Base-by-base conservation (phyloP, 2,888 invertebrate species). In the Noctua janthe region DNA sequence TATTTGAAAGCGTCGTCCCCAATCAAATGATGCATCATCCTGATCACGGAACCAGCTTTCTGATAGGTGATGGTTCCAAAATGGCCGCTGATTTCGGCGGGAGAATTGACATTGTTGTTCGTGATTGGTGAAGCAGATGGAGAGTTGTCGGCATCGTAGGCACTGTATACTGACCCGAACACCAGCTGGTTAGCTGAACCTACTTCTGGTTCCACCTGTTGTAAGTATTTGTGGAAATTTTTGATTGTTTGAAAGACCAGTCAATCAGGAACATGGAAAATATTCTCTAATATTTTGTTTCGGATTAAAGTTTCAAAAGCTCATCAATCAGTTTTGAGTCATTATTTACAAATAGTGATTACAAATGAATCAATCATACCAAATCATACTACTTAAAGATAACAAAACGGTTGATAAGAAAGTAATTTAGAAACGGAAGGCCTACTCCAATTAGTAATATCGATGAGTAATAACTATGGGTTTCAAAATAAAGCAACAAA, bases 21-120 rank as follows among this genome's bases (percentile, higher is more conserved):
- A 23, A 97, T 87, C n/a, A 96, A 90, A 88, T 97, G 95, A 82
- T 97, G 96, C 70, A 97, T 94, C 97, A 97, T 97, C 71, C 97
- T 93, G 49, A 97, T 97, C 1, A 97, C 94, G 0, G 96, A 93
- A 7, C 96, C 97, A 2, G 97, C 98, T 94, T 98, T 98, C 87
- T 97, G 97, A 88, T 98, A 98, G 0, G 98, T 97, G 70, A 98
- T 97, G 0, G 95, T 96, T 78, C 98, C 98, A 89, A 98, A 98
- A 94, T 98, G 97, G 0, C 93, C 96, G 51, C 96, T 95, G 39
- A 98, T 97, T 92, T 98, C 97, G 0, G 94, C 93, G 8, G 98
- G 98, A 0, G 97, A 97, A 81, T 97, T 96, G 0, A 98, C 98
- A 23, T 97, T 91, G 1, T 92, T 87, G 74, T 97, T 96, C 10